phyloP scores from a whole-genome alignment of 2,113 vertebrate genomes.

The Myotis brandtii region DNA sequence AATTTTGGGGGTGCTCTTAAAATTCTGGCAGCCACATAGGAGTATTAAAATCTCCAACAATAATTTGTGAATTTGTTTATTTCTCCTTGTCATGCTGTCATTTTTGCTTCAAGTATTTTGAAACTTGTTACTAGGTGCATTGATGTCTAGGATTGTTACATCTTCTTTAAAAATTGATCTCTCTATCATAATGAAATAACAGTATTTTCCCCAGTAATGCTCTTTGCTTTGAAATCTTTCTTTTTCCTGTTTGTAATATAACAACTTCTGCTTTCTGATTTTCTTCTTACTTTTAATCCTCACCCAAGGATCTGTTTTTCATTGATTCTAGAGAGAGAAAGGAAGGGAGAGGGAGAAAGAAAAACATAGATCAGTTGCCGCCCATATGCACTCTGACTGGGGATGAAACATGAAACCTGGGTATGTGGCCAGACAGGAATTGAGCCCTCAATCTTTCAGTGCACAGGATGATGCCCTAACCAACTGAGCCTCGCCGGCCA shows the following conservation, averaged over 20 bases:
- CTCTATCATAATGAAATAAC: background rate
- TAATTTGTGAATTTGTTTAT: background rate
- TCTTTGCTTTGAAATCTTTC: background rate
- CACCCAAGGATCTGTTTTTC: background rate
- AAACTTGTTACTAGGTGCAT: background rate
- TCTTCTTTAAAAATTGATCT: background rate
- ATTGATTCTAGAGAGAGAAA: background rate
- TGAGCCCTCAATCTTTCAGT: background rate
- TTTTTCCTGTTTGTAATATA: background rate
- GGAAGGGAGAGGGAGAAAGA: background rate
- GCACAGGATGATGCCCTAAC: background rate
- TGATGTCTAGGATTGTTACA: background rate
- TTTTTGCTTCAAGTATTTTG: constrained; percentile 18
- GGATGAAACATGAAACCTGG: background rate
- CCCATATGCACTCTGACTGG: background rate
- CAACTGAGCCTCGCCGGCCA: no score
- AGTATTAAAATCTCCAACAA: background rate
- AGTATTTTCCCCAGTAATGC: background rate
- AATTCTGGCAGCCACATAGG: background rate
- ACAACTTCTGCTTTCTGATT: background rate
- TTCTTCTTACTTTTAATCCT: background rate
- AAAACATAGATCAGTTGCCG: background rate
- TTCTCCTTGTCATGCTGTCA: background rate
- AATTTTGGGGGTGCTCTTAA: background rate
- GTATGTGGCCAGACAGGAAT: background rate